Conservation (phyloP, 2,797 vertebrate species). For the Orientallactaga sibirica region DNA sequence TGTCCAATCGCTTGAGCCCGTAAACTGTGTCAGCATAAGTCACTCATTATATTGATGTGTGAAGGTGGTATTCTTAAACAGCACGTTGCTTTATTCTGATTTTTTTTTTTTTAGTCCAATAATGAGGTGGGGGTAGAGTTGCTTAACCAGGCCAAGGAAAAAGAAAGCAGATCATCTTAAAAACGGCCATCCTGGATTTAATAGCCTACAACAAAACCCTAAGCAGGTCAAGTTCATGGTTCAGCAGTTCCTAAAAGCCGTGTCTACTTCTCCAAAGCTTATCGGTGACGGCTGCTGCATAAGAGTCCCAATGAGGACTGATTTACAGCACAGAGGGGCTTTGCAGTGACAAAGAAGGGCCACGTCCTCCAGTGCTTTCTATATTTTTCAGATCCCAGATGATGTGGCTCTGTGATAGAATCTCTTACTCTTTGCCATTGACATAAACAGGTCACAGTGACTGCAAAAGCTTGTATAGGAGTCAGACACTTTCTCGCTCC, state of each 20-base stretch:
- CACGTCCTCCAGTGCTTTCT: conserved; percentile 75
- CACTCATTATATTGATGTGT: conserved; percentile 85
- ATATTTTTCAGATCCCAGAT: conserved; percentile 79
- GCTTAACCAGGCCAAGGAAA: conserved; percentile 86
- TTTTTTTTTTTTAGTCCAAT: conserved; percentile 85
- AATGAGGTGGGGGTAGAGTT: conserved; percentile 85
- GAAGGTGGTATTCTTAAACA: conserved; percentile 84
- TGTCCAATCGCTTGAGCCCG: conserved; percentile 82
- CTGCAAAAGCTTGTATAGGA: conserved; percentile 79
- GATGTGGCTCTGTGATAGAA: conserved; percentile 81
- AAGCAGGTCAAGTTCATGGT: conserved; percentile 90
- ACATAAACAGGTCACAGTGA: conserved; percentile 87
- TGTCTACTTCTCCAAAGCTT: conserved; percentile 89
- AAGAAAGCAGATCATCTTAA: conserved; percentile 88
- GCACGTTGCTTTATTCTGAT: conserved; percentile 81
- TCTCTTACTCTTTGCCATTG: conserved; percentile 84
- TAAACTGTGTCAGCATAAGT: conserved; percentile 82
- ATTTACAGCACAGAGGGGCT: conserved; percentile 87
- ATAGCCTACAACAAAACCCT: conserved; percentile 91
- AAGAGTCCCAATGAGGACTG: conserved; percentile 88
- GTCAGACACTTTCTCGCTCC: conserved; percentile 79
- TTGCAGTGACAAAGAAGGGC: conserved; percentile 83
- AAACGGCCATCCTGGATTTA: conserved; percentile 88
- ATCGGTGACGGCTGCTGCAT: conserved; percentile 82
- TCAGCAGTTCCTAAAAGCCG: conserved; percentile 90